Evolutionary conservation across 2,888 invertebrate genomes (phyloP).

Genomic region (Napeogenes inachia): DNA sequence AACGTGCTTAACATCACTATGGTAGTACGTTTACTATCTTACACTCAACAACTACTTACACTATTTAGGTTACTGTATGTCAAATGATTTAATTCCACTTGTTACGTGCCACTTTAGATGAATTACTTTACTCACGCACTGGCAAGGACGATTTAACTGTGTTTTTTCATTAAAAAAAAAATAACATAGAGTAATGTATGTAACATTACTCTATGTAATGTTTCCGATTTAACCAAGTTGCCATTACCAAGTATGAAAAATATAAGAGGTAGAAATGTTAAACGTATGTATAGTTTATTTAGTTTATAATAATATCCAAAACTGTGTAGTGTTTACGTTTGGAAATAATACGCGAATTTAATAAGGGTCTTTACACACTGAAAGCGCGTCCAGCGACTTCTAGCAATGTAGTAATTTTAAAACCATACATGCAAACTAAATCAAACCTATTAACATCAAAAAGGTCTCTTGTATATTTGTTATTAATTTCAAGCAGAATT

Average conservation of each 20-base stretch:
- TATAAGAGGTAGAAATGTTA: neutral
- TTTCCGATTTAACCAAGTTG: neutral
- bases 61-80: neutral
- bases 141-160: neutral
- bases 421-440: no score
- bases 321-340: conserved; percentile 4
- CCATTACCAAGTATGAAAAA: neutral
- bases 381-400: neutral
- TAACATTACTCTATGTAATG: no score
- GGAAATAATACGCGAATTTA: conserved; percentile 6
- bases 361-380: neutral
- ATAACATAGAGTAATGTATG: no score
- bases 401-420: neutral
- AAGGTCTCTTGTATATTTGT: no score
- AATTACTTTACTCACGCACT: neutral
- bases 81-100: conserved; percentile 2
- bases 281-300: neutral
- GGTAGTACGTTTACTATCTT: neutral
- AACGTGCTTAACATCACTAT: no score
- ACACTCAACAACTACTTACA: neutral
- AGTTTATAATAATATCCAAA: conserved; percentile 4
- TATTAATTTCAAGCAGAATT: no score
- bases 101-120: conserved; percentile 2
- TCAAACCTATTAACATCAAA: no score
- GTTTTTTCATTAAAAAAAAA: no score